Evolutionary conservation across 2,888 invertebrate species (phyloP), one percentile per base, ranked within the genome.

Genomic region (Hybos culiciformis): DNA sequence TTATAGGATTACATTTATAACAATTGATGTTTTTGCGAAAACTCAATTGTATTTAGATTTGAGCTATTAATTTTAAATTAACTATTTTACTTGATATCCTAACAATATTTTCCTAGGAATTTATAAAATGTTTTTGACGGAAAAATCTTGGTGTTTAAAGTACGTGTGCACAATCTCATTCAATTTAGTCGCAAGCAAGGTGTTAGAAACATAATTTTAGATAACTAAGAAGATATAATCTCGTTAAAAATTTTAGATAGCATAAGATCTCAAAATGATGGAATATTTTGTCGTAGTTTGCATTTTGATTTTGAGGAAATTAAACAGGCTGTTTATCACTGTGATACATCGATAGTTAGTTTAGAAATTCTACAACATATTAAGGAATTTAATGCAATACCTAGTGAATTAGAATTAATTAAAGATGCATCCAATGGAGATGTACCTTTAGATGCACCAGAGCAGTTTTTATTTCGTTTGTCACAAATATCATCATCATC

Each of bases 191-290:
- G n/a, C n/a, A n/a, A n/a, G n/a, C n/a, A n/a, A n/a, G n/a, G n/a
- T n/a, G n/a, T n/a, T n/a, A n/a, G n/a, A n/a, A n/a, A n/a, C n/a
- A n/a, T n/a, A n/a, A n/a, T n/a, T n/a, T n/a, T n/a, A n/a, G n/a
- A n/a, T n/a, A n/a, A n/a, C n/a, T n/a, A n/a, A n/a, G n/a, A n/a
- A n/a, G n/a, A n/a, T n/a, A n/a, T n/a, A n/a, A n/a, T n/a, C n/a
- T n/a, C 83, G 1, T 80, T 85, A 2, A 93, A 94, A 67, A 77
- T 94, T 49, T 70, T 96, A 50, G 93, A 94, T 58, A 78, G 84
- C 48, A 94, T 94, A 63, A 70, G 94, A 50, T 93, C 93, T 0
- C 93, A 93, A 61, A 91, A 84, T 60, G 87, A 96, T 11, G 94
- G 93, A 8, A 96, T 96, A 55, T 74, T 94, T 20, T 83, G 93